A percentile compares a stretch with the other conserved stretches of the same genome.
Conservation (phyloP, 2,888 invertebrate species). For the Orchestes rusci region DNA sequence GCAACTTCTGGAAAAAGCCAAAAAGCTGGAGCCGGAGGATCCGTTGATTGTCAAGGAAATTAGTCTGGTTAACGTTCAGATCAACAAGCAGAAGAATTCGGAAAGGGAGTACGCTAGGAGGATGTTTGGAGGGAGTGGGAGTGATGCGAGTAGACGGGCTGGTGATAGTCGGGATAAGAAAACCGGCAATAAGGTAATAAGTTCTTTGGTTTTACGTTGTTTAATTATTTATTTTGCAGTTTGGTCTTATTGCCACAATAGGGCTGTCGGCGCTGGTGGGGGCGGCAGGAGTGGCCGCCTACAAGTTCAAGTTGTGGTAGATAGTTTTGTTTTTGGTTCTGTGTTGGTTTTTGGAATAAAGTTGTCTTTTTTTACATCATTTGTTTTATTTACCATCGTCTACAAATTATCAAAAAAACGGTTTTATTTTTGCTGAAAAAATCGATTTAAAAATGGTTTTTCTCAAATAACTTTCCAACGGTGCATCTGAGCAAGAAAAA, state of each 20-base stretch:
- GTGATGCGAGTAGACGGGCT: not conserved
- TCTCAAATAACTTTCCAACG: no score
- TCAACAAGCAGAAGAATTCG: conserved; percentile 42
- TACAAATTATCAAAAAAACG: no score
- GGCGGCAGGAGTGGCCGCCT: conserved; percentile 64
- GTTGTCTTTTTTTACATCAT: no score
- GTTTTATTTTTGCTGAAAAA: no score
- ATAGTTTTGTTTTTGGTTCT: not conserved
- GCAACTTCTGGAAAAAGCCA: conserved; percentile 54
- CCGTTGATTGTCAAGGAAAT: conserved; percentile 47
- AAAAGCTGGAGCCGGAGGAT: conserved; percentile 58
- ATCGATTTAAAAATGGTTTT: no score
- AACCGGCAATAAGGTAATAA: conserved; percentile 4
- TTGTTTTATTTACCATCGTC: no score
- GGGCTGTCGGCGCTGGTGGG: conserved; percentile 61
- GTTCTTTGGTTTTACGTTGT: not conserved
- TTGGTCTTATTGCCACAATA: conserved; percentile 55
- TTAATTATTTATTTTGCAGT: conserved; percentile 46
- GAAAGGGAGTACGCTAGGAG: conserved; percentile 48
- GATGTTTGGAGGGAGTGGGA: conserved; percentile 16
- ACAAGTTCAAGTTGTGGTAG: conserved; percentile 56
- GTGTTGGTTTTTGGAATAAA: not conserved
- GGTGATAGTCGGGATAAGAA: conserved; percentile 6
- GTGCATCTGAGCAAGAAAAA: no score
- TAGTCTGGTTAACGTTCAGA: conserved; percentile 31